Evolutionary conservation across 2,113 vertebrate genomes (phyloP), one percentile per base, ranked within the genome.

Genomic region (Xiphophorus hellerii): DNA sequence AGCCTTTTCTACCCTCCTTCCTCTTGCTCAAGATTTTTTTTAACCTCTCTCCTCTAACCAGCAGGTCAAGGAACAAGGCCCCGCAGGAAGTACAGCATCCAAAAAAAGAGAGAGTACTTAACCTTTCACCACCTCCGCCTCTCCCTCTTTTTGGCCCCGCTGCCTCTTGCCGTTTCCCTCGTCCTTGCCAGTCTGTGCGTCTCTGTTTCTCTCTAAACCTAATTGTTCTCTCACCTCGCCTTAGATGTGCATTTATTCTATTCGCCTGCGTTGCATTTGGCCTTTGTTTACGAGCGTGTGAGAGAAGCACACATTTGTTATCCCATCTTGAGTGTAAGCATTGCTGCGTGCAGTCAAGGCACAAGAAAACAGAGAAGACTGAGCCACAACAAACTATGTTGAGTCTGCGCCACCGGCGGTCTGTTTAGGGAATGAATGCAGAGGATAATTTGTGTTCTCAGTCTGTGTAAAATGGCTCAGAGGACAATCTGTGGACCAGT

Each of bases 401-500:
- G 77, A 75, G 79, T 37, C 84, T 62, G 81, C 86, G 0, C 88
- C 42, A 66, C 78, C 80, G 89, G 89, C 71, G 87, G 84, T 84
- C 90, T 80, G 87, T 89, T 93, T 91, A 88, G 73, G 71, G 79
- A 82, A 90, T 91, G 90, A 93, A 92, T 89, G 73, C 75, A 44
- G 78, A 68, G 80, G 83, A 90, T 85, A 90, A 91, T 93, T 92
- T 92, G 89, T 88, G 81, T 89, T 90, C 86, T 90, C 88, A 81
- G 84, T 61, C 84, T 81, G 88, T 81, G 85, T 91, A 63, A 90
- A 92, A 92, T 90, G 88, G 88, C 89, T 88, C 88, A 82, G 83
- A 88, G 86, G 83, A 89, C 90, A 90, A 91, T 92, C 85, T 77
- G 79, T 86, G 90, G 92, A 92, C 92, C 92, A 73, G 85, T 90